Conservation (phyloP, 2,797 vertebrate species). For the Enteromius mattozi region DNA sequence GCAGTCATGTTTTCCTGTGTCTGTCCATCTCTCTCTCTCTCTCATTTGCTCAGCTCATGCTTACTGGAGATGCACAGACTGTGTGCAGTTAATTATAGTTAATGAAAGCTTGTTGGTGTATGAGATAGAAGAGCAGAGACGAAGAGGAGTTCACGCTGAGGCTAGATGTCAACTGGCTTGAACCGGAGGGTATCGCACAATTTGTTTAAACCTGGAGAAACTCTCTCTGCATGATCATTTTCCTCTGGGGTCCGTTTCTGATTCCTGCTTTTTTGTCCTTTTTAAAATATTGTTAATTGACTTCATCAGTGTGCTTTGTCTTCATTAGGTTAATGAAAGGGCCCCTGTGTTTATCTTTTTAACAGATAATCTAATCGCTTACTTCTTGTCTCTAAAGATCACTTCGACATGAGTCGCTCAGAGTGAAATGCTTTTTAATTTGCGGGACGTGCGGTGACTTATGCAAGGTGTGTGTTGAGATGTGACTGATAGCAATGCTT, state of each 20-base stretch:
- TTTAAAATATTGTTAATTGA: constrained; percentile 86
- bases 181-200: constrained; percentile 79
- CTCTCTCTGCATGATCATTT: constrained; percentile 63
- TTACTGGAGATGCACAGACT: neutral
- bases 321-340: constrained; percentile 88
- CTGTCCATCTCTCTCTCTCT: neutral
- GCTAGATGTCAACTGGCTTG: constrained; percentile 77
- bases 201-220: constrained; percentile 82
- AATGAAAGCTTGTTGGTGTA: constrained; percentile 77
- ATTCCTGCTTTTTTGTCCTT: constrained; percentile 39
- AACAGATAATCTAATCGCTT: constrained; percentile 84
- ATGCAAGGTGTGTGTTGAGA: constrained; percentile 17
- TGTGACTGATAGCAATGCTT: constrained; percentile 52
- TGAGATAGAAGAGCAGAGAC: constrained; percentile 63
- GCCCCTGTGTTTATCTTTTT: constrained; percentile 82
- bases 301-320: constrained; percentile 82
- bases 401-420: constrained; percentile 29
- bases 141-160: constrained; percentile 36
- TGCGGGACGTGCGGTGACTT: neutral
- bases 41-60: neutral
- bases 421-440: constrained; percentile 66
- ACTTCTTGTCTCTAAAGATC: constrained; percentile 80
- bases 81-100: constrained; percentile 76
- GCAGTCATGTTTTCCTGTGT: neutral
- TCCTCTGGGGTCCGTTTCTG: constrained; percentile 72